Evolutionary conservation across 2,797 vertebrate species (phyloP).

Genomic region (Propithecus perrieri): DNA sequence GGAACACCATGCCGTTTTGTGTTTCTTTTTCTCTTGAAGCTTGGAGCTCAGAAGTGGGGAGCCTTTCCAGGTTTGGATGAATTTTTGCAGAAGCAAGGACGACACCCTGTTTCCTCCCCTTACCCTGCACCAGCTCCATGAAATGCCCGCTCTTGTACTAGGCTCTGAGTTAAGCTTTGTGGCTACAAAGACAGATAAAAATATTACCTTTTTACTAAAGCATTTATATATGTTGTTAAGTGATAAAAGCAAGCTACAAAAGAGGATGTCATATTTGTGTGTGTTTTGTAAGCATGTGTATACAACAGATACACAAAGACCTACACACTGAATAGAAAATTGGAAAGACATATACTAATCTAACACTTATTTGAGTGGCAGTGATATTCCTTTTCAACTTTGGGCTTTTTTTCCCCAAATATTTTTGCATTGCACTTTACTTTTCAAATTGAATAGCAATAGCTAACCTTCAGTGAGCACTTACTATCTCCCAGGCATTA

Average conservation of each 20-base stretch:
- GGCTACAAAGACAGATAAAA: not conserved
- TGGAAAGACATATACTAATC: not conserved
- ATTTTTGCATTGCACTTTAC: not conserved
- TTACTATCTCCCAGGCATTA: not conserved
- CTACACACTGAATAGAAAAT: not conserved
- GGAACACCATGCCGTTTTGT: not conserved
- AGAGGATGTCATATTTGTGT: not conserved
- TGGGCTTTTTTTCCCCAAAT: too few species aligned
- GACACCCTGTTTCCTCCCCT: accelerated
- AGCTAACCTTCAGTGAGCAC: not conserved
- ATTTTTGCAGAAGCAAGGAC: not conserved
- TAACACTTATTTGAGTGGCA: not conserved
- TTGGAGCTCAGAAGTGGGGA: not conserved
- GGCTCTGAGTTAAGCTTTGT: not conserved
- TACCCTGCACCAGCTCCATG: not conserved
- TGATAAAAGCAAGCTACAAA: not conserved
- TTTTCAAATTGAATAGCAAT: not conserved
- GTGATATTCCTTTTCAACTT: not conserved
- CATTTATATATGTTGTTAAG: not conserved
- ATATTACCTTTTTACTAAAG: not conserved
- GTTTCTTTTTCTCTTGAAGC: not conserved
- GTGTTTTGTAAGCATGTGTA: not conserved
- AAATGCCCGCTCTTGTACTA: not conserved
- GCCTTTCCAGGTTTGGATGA: not conserved
- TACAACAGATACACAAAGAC: not conserved